These are phyloP conservation scores for Dryas iulia DNA, from an alignment of 1,140 invertebrate genomes.

Conservation along the genomic window DNA sequence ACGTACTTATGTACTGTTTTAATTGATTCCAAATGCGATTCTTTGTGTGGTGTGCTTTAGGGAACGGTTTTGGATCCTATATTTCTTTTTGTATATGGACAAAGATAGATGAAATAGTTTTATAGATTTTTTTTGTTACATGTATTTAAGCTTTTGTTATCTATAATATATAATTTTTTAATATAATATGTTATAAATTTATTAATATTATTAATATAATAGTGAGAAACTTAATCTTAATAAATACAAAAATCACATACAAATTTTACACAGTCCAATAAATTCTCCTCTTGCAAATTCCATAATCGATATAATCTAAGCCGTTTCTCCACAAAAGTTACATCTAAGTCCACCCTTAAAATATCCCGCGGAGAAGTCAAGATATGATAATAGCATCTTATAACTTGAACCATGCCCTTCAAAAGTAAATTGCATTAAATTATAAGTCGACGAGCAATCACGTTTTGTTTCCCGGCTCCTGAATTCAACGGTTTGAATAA, in stretches of 20 bases:
- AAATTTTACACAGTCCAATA: no score
- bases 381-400: slow-evolving; percentile 6
- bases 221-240: no score
- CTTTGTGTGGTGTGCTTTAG: neutral
- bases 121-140: neutral
- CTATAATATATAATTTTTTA: no score
- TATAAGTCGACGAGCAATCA: slow-evolving; percentile 77
- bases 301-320: neutral
- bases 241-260: no score
- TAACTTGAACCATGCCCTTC: slow-evolving; percentile 30
- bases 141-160: no score
- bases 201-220: no score
- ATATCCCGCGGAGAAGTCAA: neutral
- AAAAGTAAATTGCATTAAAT: slow-evolving; percentile 77
- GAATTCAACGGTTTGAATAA: slow-evolving; percentile 76
- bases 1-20: neutral
- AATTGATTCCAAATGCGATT: slow-evolving; percentile 2
- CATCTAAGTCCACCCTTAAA: neutral
- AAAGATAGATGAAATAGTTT: neutral
- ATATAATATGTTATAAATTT: no score
- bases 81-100: neutral
- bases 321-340: neutral
- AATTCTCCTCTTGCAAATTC: neutral
- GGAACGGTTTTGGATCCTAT: neutral
- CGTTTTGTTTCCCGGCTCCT: slow-evolving; percentile 70